Percentiles rank a stretch among this genome's conserved stretches.
Conservation (phyloP, 2,888 invertebrate genomes). For the Drosophila fungiperda region DNA sequence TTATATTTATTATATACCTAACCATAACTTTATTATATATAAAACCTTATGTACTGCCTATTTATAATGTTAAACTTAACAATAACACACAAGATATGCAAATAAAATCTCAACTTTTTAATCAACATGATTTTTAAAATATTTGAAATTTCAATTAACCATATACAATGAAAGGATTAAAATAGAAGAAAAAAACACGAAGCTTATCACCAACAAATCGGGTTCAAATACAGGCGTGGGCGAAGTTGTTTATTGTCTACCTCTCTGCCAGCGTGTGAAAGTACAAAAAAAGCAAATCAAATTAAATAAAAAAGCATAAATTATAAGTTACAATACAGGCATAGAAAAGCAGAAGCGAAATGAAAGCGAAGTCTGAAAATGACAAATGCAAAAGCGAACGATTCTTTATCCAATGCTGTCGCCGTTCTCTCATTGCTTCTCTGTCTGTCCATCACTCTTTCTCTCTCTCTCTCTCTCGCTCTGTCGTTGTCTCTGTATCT, state of each 20-base stretch:
- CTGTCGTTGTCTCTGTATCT: conserved; percentile 21
- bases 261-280: conserved; percentile 64
- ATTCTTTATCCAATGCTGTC: conserved; percentile 56
- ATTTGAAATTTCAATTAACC: conserved; percentile 58
- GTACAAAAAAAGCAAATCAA: conserved; percentile 52
- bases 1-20: conserved; percentile 63
- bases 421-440: conserved; percentile 14
- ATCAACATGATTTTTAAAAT: conserved; percentile 46
- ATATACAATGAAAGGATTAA: conserved; percentile 20
- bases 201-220: conserved; percentile 22
- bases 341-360: conserved; percentile 62
- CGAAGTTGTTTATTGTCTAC: conserved; percentile 33
- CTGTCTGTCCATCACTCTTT: not conserved
- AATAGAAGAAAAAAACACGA: not conserved
- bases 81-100: conserved; percentile 54
- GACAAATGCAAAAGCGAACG: conserved; percentile 61
- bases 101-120: conserved; percentile 73
- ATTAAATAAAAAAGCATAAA: conserved; percentile 51
- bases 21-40: conserved; percentile 53
- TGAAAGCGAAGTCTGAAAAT: conserved; percentile 70
- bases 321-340: conserved; percentile 54
- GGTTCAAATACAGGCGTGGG: conserved; percentile 28
- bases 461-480: conserved; percentile 2
- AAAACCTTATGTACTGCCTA: conserved; percentile 44
- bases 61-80: conserved; percentile 67